Conservation (phyloP, 2,888 invertebrate genomes). For the Macroteleia sp. region DNA sequence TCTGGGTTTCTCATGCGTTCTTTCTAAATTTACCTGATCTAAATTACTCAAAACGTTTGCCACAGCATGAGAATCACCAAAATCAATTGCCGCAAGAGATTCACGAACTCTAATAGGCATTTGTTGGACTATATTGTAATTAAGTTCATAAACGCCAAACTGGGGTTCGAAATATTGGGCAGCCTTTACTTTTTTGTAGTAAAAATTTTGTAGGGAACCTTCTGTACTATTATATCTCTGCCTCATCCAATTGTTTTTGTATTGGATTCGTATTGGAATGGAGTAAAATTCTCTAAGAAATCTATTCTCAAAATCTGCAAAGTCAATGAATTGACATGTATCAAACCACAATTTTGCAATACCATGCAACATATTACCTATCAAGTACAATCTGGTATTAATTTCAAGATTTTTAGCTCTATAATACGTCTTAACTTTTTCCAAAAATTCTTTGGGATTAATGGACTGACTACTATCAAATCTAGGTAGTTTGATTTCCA, state of each 20-base stretch:
- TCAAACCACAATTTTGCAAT: slow-evolving; percentile 20
- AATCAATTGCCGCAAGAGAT: slow-evolving; percentile 11
- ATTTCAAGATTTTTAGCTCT: slow-evolving; percentile 1
- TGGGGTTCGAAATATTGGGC: slow-evolving; percentile 26
- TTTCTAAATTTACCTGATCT: slow-evolving; percentile 4
- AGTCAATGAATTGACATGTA: background rate
- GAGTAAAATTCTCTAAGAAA: slow-evolving; percentile 38
- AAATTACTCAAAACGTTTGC: background rate
- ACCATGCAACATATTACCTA: slow-evolving; percentile 34
- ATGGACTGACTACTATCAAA: background rate
- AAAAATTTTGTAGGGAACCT: slow-evolving; percentile 26
- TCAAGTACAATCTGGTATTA: background rate
- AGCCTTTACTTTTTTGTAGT: slow-evolving; percentile 22
- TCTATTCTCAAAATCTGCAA: background rate
- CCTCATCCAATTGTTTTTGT: slow-evolving; percentile 25
- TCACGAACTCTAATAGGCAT: slow-evolving; percentile 10
- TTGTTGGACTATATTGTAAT: slow-evolving; percentile 37
- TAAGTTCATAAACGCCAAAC: slow-evolving; percentile 19
- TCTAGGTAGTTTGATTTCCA: background rate
- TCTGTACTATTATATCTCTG: slow-evolving; percentile 5
- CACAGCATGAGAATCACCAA: background rate
- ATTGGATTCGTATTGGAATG: slow-evolving; percentile 29
- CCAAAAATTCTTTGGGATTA: background rate
- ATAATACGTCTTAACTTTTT: background rate
- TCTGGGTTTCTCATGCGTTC: background rate